phyloP scores from a whole-genome alignment of 1,140 invertebrate species.

The Trachelipus rathkii region DNA sequence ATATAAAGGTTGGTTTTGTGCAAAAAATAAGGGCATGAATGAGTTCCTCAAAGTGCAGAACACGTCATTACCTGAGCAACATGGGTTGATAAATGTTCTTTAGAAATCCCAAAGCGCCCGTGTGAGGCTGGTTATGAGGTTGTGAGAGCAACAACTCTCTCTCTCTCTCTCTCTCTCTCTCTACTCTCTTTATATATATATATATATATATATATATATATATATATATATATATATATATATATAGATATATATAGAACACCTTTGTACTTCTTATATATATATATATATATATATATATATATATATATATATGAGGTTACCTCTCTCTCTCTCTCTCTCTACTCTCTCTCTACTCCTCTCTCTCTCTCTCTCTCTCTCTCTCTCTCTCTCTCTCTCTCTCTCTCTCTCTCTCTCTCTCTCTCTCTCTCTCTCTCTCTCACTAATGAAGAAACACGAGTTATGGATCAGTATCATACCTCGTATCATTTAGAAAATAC shows the following conservation, averaged over 20 bases:
- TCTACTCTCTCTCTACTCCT: neutral
- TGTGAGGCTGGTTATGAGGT: neutral
- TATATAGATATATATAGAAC: neutral
- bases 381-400: neutral
- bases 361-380: neutral
- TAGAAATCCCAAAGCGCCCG: neutral
- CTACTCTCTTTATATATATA: neutral
- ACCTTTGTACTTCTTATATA: neutral
- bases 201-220: neutral
- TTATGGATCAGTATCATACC: too few species aligned
- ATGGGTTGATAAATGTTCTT: neutral
- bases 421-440: too few species aligned
- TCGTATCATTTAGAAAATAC: too few species aligned
- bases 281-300: conserved; percentile 5
- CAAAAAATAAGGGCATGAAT: neutral
- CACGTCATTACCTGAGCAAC: neutral
- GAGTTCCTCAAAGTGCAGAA: neutral
- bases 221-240: conserved; percentile 2
- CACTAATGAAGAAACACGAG: too few species aligned
- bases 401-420: neutral
- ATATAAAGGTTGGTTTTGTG: neutral
- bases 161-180: neutral
- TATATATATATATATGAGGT: neutral
- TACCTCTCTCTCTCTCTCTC: neutral
- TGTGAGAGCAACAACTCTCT: neutral